Conservation (phyloP, 2,888 invertebrate genomes). For the Cyaniris semiargus region DNA sequence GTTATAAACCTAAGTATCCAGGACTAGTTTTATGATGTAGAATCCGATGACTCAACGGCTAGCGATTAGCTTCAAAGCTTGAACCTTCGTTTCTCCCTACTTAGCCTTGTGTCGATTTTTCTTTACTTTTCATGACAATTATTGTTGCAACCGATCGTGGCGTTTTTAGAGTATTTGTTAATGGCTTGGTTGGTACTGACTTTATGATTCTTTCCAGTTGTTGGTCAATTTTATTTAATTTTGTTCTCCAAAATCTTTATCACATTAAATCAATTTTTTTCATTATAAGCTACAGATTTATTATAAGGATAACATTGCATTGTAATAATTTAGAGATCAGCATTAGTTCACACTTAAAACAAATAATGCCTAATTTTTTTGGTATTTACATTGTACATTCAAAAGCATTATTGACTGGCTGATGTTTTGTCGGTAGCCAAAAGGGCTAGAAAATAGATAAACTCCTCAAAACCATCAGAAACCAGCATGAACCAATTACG, state of each 20-base stretch:
- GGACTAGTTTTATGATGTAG: slow-evolving; percentile 35
- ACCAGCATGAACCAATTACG: too few species aligned
- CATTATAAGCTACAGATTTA: neutral
- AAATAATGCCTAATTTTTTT: too few species aligned
- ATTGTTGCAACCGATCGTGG: neutral
- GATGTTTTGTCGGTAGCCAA: too few species aligned
- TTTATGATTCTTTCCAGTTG: neutral
- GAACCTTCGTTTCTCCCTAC: slow-evolving; percentile 17
- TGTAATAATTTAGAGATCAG: neutral
- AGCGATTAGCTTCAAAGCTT: slow-evolving; percentile 11
- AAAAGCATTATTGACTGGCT: too few species aligned
- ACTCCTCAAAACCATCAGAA: too few species aligned
- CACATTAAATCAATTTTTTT: neutral
- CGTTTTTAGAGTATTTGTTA: neutral
- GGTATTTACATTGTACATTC: too few species aligned
- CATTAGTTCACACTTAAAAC: neutral
- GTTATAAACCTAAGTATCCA: slow-evolving; percentile 38
- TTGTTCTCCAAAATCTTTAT: neutral
- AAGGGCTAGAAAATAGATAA: too few species aligned
- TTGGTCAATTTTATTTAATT: neutral
- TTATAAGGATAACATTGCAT: neutral
- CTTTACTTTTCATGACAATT: neutral
- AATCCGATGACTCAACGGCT: slow-evolving; percentile 37
- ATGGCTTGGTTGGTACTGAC: neutral
- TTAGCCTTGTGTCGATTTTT: slow-evolving; percentile 14